phyloP scores from a whole-genome alignment of 2,113 vertebrate species.

The Morone saxatilis region DNA sequence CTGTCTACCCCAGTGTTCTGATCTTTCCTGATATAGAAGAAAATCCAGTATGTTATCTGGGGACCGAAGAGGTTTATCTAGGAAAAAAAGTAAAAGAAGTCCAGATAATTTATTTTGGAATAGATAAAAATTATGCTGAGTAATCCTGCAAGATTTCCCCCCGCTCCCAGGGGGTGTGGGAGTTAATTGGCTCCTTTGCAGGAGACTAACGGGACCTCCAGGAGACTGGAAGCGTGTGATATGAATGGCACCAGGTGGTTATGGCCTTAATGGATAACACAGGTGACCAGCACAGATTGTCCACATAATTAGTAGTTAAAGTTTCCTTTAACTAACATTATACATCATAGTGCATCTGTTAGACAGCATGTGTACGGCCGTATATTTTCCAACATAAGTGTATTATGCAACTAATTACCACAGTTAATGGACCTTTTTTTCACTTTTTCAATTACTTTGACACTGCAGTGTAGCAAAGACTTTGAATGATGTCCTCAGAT shows the following conservation, averaged over 20 bases:
- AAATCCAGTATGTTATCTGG: background rate
- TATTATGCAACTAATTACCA: background rate
- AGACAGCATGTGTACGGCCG: background rate
- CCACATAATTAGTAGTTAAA: background rate
- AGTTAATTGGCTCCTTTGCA: conserved; percentile 1
- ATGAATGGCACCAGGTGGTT: background rate
- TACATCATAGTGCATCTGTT: background rate
- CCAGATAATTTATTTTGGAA: background rate
- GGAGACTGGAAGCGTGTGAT: background rate
- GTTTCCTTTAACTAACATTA: background rate
- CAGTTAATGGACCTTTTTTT: background rate
- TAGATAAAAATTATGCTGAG: background rate
- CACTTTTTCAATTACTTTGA: background rate
- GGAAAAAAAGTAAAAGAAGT: background rate
- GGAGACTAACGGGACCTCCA: background rate
- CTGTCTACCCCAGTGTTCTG: background rate
- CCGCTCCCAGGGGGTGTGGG: background rate
- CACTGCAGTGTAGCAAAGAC: background rate
- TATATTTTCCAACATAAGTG: background rate
- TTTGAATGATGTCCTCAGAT: background rate
- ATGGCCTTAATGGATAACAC: background rate
- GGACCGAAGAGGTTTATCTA: background rate
- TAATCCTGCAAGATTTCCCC: background rate
- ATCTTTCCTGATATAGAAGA: background rate
- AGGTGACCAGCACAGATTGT: conserved; percentile 2